Conservation (phyloP, 2,113 vertebrate species). For the Tilapia sparmanii region DNA sequence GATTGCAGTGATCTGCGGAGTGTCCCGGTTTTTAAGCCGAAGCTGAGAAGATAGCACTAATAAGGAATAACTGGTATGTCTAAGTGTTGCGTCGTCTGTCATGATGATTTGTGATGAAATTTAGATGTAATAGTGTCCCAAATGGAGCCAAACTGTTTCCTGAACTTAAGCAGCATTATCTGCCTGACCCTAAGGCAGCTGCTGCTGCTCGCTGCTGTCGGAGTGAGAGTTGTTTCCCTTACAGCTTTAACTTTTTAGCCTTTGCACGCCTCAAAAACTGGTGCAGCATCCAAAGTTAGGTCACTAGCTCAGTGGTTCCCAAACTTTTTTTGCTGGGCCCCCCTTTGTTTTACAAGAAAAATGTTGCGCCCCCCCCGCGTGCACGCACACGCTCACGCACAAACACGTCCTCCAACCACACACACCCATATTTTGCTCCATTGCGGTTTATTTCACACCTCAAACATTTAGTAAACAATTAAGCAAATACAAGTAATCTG, state of each 20-base stretch:
- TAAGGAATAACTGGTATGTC: background rate
- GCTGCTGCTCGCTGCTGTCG: background rate
- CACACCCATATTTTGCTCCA: too few species aligned
- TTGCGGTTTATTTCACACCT: too few species aligned
- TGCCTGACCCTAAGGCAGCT: slow-evolving; percentile 15
- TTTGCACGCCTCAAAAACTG: background rate
- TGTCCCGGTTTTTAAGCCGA: background rate
- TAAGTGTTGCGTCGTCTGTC: background rate
- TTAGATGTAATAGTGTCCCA: slow-evolving; percentile 32
- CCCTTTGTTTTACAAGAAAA: too few species aligned
- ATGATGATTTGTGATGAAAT: slow-evolving; percentile 44
- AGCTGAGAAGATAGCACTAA: background rate
- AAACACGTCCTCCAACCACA: too few species aligned
- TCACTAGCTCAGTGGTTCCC: too few species aligned
- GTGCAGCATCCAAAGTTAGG: background rate
- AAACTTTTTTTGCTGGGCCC: too few species aligned
- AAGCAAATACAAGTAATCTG: too few species aligned
- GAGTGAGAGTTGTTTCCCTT: background rate
- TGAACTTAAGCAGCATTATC: slow-evolving; percentile 2
- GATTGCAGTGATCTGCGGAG: background rate
- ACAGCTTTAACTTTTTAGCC: background rate
- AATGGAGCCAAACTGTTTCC: slow-evolving; percentile 7
- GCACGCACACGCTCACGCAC: too few species aligned
- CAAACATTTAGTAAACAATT: too few species aligned
- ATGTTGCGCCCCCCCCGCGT: too few species aligned